Conservation (phyloP, 37 sponge, comb jelly and placozoan genomes). For the Aplysina aerophoba region DNA sequence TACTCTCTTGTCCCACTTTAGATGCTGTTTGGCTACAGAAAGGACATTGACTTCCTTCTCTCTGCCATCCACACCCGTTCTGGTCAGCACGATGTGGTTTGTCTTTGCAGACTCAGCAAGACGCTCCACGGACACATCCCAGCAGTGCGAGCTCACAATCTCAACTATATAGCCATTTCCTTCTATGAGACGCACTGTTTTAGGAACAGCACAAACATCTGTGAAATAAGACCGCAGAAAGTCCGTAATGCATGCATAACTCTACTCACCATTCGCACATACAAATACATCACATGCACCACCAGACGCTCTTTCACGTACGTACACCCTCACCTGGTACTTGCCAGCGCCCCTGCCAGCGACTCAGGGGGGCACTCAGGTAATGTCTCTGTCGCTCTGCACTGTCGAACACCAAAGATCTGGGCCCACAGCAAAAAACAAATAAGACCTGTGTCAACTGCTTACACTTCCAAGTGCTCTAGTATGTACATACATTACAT, state of each 20-base stretch:
- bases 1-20: neutral
- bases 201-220: neutral
- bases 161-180: neutral
- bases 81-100: neutral
- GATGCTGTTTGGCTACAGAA: neutral
- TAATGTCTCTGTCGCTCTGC: neutral
- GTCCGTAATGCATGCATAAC: neutral
- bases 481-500: no score
- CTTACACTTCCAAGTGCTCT: no score
- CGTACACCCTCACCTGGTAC: neutral
- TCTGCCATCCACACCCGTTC: neutral
- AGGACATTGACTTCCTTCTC: neutral
- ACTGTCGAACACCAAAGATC: neutral
- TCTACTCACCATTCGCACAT: neutral
- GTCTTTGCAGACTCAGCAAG: neutral
- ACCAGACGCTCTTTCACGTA: no score
- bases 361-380: neutral
- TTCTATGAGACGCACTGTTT: neutral
- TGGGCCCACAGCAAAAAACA: neutral
- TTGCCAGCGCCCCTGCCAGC: constrained; percentile 4
- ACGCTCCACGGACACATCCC: neutral
- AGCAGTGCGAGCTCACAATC: neutral
- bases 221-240: neutral
- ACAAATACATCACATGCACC: no score
- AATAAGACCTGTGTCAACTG: neutral